Percentiles rank a stretch among this genome's conserved stretches.
These are phyloP conservation scores for Seira ritae DNA, from an alignment of 2,888 invertebrate genomes.

Conservation along the genomic window DNA sequence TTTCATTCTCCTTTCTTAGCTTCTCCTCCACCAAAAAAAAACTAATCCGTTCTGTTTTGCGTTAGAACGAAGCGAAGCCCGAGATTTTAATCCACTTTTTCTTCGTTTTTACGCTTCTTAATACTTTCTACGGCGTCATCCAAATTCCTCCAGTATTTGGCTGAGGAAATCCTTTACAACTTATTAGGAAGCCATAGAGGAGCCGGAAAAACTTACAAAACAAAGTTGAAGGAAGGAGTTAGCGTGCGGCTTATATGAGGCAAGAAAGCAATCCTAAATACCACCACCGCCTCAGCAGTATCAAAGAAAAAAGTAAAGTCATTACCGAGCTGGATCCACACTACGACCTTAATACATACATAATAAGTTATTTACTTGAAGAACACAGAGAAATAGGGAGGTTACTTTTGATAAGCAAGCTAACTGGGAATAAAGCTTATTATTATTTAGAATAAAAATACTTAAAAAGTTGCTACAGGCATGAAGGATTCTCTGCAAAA, in stretches of 20 bases:
- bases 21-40: constrained; percentile 49
- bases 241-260: not conserved
- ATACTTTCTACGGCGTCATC: not conserved
- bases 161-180: constrained; percentile 46
- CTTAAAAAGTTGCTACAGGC: no score
- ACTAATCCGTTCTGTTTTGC: constrained; percentile 69
- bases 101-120: constrained; percentile 32
- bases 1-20: not conserved
- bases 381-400: no score
- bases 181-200: constrained; percentile 41
- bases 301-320: no score
- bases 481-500: no score
- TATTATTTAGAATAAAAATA: no score
- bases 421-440: no score
- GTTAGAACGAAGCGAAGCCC: constrained; percentile 69
- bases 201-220: constrained; percentile 23
- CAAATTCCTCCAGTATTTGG: no score
- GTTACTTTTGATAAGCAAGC: no score
- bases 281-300: no score
- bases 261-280: constrained; percentile 17
- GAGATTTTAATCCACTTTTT: constrained; percentile 73
- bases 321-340: no score
- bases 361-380: constrained; percentile 27
- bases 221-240: constrained; percentile 27
- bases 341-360: constrained; percentile 50